Conservation (phyloP, 2,797 vertebrate species). For the Pteropus rufus region DNA sequence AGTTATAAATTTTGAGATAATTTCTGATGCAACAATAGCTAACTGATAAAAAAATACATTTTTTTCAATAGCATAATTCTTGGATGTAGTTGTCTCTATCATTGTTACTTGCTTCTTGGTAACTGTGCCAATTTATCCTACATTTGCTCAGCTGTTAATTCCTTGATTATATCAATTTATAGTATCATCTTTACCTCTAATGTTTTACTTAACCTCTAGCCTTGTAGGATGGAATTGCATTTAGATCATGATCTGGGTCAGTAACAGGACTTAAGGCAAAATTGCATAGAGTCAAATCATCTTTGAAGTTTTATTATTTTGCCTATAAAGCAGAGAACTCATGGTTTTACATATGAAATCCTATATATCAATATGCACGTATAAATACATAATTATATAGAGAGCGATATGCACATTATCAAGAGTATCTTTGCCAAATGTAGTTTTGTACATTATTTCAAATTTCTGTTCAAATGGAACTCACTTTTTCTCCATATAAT, state of each 20-base stretch:
- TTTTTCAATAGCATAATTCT: not conserved
- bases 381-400: not conserved
- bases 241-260: not conserved
- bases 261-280: not conserved
- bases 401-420: not conserved
- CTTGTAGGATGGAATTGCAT: not conserved
- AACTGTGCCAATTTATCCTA: not conserved
- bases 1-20: not conserved
- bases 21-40: not conserved
- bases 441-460: not conserved
- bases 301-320: not conserved
- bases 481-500: not conserved
- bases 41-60: not conserved
- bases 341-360: not conserved
- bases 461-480: not conserved
- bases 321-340: not conserved
- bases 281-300: not conserved
- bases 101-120: not conserved
- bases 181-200: not conserved
- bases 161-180: not conserved
- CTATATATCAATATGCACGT: not conserved
- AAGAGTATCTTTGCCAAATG: not conserved
- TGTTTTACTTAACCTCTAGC: not conserved
- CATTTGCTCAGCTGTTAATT: not conserved
- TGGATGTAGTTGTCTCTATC: not conserved